phyloP scores from a whole-genome alignment of 2,888 invertebrate species.

The Microchrysa polita region DNA sequence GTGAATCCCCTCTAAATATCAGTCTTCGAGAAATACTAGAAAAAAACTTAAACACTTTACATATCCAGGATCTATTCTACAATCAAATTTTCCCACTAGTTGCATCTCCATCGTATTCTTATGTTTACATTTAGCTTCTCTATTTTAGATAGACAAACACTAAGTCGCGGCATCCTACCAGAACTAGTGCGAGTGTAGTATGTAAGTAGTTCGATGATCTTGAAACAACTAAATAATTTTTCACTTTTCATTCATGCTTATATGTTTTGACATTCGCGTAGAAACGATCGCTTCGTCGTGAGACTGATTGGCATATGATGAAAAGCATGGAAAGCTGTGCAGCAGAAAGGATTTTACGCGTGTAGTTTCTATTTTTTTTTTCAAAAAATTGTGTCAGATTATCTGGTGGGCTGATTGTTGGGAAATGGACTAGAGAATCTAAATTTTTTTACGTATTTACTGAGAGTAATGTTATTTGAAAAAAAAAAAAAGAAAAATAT shows the following conservation, averaged over 20 bases:
- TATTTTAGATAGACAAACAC: not conserved
- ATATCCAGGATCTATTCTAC: too few relatives aligned
- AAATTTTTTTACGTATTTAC: not conserved
- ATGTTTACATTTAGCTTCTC: not conserved
- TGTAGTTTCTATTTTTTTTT: too few relatives aligned
- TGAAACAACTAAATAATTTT: constrained; percentile 49
- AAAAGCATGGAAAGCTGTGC: constrained; percentile 28
- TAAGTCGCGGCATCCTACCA: not conserved
- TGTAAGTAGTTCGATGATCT: too few relatives aligned
- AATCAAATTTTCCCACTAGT: constrained; percentile 34
- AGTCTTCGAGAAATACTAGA: too few relatives aligned
- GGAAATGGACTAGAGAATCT: constrained; percentile 30
- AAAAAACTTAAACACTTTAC: too few relatives aligned
- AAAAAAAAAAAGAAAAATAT: too few relatives aligned
- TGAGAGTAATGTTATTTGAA: too few relatives aligned
- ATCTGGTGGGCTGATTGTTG: not conserved
- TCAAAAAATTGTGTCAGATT: too few relatives aligned
- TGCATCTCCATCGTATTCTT: not conserved
- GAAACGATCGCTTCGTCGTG: constrained; percentile 42
- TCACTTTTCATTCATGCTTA: constrained; percentile 49
- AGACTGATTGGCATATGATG: constrained; percentile 39
- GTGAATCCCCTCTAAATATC: too few relatives aligned
- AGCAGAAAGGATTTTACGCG: not conserved
- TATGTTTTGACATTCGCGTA: constrained; percentile 49
- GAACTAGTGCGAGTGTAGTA: constrained; percentile 1